Evolutionary conservation across 2,888 invertebrate genomes (phyloP).

Genomic region (Caenorhabditis sp.): DNA sequence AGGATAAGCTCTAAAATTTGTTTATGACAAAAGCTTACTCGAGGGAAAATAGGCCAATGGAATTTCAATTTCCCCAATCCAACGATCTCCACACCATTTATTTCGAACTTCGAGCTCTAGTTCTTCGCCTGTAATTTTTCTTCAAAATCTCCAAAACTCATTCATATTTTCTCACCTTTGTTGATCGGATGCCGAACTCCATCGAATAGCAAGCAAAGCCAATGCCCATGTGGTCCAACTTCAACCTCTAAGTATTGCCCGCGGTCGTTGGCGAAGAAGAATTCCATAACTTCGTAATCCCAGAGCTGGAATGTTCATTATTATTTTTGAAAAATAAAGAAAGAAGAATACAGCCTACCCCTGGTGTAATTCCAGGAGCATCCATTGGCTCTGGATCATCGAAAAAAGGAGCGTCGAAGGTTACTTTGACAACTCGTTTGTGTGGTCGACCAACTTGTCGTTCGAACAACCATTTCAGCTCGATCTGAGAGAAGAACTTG

Average conservation of each 20-base stretch:
- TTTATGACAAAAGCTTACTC: constrained; percentile 38
- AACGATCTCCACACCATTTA: constrained; percentile 61
- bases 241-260: constrained; percentile 74
- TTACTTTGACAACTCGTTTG: constrained; percentile 63
- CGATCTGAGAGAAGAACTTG: constrained; percentile 30
- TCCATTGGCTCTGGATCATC: constrained; percentile 68
- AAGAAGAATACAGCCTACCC: constrained; percentile 31
- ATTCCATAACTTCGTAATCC: constrained; percentile 74
- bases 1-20: too few species aligned
- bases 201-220: constrained; percentile 73
- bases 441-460: constrained; percentile 62
- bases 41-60: constrained; percentile 74
- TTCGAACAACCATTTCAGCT: constrained; percentile 68
- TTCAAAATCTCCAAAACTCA: too few species aligned
- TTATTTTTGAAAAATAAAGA: not conserved
- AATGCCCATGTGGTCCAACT: constrained; percentile 74
- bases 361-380: constrained; percentile 60
- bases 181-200: constrained; percentile 73
- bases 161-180: constrained; percentile 62
- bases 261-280: constrained; percentile 74
- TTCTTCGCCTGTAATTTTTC: constrained; percentile 63
- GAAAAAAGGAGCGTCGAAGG: constrained; percentile 64
- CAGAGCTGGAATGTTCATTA: constrained; percentile 60
- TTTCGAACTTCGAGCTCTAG: constrained; percentile 66
- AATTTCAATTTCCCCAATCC: constrained; percentile 73